phyloP scores from a whole-genome alignment of 2,113 vertebrate genomes.

The Oryzias celebensis region DNA sequence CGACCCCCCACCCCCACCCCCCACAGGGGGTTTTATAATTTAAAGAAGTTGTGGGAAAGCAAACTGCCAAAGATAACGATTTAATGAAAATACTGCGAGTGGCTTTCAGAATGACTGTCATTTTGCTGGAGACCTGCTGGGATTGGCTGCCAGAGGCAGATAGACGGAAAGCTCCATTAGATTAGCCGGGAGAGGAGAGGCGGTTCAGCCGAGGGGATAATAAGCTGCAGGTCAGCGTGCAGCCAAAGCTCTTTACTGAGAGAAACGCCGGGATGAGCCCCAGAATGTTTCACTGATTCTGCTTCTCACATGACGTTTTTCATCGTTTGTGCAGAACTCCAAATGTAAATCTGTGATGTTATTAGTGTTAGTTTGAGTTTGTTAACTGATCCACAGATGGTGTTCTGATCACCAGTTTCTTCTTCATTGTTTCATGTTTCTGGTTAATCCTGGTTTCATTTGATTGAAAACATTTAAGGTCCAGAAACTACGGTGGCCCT shows the following conservation, averaged over 20 bases:
- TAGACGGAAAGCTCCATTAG: conserved; percentile 43
- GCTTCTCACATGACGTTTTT: too few relatives aligned
- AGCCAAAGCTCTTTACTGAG: conserved; percentile 19
- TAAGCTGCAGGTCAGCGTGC: conserved; percentile 49
- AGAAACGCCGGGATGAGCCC: conserved; percentile 34
- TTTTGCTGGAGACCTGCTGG: conserved; percentile 35
- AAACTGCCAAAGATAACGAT: background rate
- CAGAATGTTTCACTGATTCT: too few relatives aligned
- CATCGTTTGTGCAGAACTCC: too few relatives aligned
- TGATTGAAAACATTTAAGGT: too few relatives aligned
- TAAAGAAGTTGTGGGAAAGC: conserved; percentile 8
- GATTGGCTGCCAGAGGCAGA: conserved; percentile 41
- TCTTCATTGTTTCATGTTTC: too few relatives aligned
- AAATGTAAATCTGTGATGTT: too few relatives aligned
- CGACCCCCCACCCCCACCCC: too few relatives aligned
- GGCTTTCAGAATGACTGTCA: conserved; percentile 34
- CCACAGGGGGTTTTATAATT: background rate
- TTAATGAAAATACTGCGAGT: background rate
- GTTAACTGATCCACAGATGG: too few relatives aligned
- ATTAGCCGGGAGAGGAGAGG: conserved; percentile 42
- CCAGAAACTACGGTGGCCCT: too few relatives aligned
- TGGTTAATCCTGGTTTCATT: too few relatives aligned
- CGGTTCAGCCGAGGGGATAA: conserved; percentile 49
- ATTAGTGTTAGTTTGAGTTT: too few relatives aligned
- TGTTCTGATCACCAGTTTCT: too few relatives aligned